phyloP scores from a whole-genome alignment of 2,888 invertebrate species.

The Trachelus troglodyta region DNA sequence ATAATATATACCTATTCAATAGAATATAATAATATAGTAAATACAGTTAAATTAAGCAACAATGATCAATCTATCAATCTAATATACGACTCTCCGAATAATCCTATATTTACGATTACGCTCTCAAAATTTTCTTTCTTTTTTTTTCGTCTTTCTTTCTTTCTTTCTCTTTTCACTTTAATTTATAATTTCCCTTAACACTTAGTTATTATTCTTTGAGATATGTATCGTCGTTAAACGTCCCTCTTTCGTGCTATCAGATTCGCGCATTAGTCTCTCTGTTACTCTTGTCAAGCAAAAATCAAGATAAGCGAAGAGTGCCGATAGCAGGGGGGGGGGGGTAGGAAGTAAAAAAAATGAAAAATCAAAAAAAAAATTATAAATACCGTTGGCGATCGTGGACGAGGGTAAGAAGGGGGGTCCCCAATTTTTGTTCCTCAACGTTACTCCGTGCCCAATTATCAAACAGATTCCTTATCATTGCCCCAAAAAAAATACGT shows the following conservation, averaged over 20 bases:
- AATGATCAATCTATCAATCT: constrained; percentile 50
- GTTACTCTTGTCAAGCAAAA: constrained; percentile 23
- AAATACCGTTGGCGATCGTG: not conserved
- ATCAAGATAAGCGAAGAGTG: constrained; percentile 20
- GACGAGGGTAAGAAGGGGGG: too few relatives aligned
- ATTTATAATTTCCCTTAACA: constrained; percentile 54
- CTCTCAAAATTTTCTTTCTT: constrained; percentile 22
- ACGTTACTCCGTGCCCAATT: too few relatives aligned
- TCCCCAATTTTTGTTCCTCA: not conserved
- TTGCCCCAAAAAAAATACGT: too few relatives aligned
- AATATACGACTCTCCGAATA: constrained; percentile 31
- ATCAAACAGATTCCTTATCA: too few relatives aligned
- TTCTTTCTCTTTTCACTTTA: constrained; percentile 28
- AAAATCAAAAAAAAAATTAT: not conserved
- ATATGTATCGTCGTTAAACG: constrained; percentile 63
- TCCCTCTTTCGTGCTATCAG: constrained; percentile 33
- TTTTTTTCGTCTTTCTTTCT: constrained; percentile 18
- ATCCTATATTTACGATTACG: constrained; percentile 42
- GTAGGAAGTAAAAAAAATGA: not conserved
- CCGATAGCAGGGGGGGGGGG: constrained; percentile 16
- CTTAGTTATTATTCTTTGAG: constrained; percentile 66
- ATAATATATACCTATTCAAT: constrained; percentile 62
- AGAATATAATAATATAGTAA: constrained; percentile 65
- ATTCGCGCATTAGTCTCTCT: constrained; percentile 18
- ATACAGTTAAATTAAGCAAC: constrained; percentile 66